Evolutionary conservation across 2,797 vertebrate genomes (phyloP).

Genomic region (Pelodytes ibericus): DNA sequence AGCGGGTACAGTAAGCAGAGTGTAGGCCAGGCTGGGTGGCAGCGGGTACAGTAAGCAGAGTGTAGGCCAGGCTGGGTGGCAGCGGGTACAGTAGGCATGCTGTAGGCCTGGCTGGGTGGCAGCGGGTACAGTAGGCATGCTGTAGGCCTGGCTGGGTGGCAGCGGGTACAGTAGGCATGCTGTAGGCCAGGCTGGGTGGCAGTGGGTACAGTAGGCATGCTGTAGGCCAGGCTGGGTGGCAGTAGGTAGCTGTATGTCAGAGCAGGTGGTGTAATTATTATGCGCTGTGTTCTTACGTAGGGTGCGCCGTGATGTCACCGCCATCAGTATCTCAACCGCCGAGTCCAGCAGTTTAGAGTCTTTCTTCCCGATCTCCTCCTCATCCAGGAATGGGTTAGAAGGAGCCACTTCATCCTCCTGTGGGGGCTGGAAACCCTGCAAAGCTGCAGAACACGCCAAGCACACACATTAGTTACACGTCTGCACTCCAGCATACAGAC

Average conservation of each 20-base stretch:
- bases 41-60: neutral
- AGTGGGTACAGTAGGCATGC: too few relatives aligned
- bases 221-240: neutral
- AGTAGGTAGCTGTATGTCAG: neutral
- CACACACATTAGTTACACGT: too few relatives aligned
- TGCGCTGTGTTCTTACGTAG: slow-evolving; percentile 78
- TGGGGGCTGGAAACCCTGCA: slow-evolving; percentile 87
- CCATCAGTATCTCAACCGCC: slow-evolving; percentile 92
- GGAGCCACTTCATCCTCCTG: slow-evolving; percentile 93
- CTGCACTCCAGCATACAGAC: too few relatives aligned
- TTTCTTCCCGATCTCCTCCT: slow-evolving; percentile 87
- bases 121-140: too few relatives aligned
- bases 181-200: neutral
- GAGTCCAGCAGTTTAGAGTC: slow-evolving; percentile 86
- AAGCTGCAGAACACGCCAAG: too few relatives aligned
- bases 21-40: neutral
- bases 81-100: too few relatives aligned
- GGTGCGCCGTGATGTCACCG: slow-evolving; percentile 88
- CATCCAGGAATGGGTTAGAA: slow-evolving; percentile 95
- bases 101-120: neutral
- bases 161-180: neutral
- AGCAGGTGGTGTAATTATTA: too few relatives aligned
- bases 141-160: neutral
- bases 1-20: neutral
- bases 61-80: neutral